These are phyloP conservation scores for Phasianus colchicus DNA, from an alignment of 2,113 vertebrate genomes.

Conservation along the genomic window DNA sequence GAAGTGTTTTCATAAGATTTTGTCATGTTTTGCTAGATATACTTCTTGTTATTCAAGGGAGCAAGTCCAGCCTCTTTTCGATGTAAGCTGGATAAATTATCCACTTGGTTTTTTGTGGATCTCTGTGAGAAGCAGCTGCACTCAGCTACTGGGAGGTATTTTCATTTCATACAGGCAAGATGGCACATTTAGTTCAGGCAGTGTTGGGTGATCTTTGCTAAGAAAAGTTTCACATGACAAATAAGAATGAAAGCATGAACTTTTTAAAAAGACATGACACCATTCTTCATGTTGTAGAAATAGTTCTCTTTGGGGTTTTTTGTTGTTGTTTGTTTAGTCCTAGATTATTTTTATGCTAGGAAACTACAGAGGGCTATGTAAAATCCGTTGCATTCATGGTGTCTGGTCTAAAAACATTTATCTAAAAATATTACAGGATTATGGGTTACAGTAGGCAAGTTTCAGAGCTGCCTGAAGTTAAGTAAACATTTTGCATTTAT, in stretches of 20 bases:
- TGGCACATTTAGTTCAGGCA: not conserved
- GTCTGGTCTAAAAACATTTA: constrained; percentile 39
- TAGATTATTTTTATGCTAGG: constrained; percentile 47
- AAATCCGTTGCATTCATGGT: constrained; percentile 8
- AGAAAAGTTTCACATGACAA: constrained; percentile 18
- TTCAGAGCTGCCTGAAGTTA: constrained; percentile 9
- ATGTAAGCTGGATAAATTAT: not conserved
- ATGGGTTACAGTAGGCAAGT: constrained; percentile 38
- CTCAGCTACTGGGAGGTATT: not conserved
- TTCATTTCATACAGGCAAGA: not conserved
- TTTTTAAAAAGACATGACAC: constrained; percentile 32
- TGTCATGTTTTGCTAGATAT: not conserved
- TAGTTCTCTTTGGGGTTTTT: not conserved
- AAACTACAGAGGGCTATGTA: constrained; percentile 25
- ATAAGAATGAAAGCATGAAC: constrained; percentile 19
- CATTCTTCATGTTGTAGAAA: constrained; percentile 17
- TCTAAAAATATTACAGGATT: constrained; percentile 62
- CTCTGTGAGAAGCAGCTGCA: constrained; percentile 2
- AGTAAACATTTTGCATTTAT: constrained; percentile 22
- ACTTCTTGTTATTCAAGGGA: not conserved
- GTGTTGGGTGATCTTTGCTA: not conserved
- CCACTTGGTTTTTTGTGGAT: not conserved
- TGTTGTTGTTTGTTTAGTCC: constrained; percentile 31
- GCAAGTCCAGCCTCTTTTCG: not conserved
- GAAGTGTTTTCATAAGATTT: not conserved